Evolutionary conservation across 1,140 invertebrate species (phyloP), one percentile per base, ranked within the genome.

Genomic region (Hormaphis cornu): DNA sequence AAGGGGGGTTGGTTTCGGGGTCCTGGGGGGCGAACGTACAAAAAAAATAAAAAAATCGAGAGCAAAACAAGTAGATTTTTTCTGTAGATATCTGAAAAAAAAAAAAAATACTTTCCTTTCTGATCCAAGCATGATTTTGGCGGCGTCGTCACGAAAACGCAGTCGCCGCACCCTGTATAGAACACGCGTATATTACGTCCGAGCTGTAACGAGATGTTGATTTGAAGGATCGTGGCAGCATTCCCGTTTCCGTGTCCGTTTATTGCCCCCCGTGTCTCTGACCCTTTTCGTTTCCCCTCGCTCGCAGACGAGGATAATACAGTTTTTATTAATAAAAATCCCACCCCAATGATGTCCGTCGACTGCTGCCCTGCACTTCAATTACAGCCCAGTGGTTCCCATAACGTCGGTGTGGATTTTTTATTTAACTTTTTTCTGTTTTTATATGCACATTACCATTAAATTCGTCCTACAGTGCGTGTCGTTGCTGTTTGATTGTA

Each of bases 281-380:
- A 18, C 52, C 3, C n/a, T 20, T 20, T 20, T 20, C 22, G 5
- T 14, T 10, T 12, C 6, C 52, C 7, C n/a, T 18, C 14, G 2
- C 5, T 8, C 53, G 20, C n/a, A 16, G n/a, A 7, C 35, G 50
- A 33, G 28, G 61, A 50, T 50, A n/a, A n/a, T 46, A 8, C 14
- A 20, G 37, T 46, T 63, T 44, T 63, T 66, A 66, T 66, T 66
- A 66, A 66, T 50, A 66, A 66, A 66, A 63, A 30, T 44, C 40
- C 22, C 42, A 14, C 12, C 61, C 26, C 9, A 18, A 33, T 14
- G 18, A 4, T 20, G 44, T 7, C 1, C 22, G 35, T 44, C 18
- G 44, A 30, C 42, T 28, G n/a, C 8, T n/a, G n/a, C n/a, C n/a
- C n/a, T n/a, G 42, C 59, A 48, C 59, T 63, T 48, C 59, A 42